Percentiles rank a stretch among this genome's conserved stretches.
Evolutionary conservation across 2,888 invertebrate species (phyloP).

Genomic region (Heteromurus nitidus): DNA sequence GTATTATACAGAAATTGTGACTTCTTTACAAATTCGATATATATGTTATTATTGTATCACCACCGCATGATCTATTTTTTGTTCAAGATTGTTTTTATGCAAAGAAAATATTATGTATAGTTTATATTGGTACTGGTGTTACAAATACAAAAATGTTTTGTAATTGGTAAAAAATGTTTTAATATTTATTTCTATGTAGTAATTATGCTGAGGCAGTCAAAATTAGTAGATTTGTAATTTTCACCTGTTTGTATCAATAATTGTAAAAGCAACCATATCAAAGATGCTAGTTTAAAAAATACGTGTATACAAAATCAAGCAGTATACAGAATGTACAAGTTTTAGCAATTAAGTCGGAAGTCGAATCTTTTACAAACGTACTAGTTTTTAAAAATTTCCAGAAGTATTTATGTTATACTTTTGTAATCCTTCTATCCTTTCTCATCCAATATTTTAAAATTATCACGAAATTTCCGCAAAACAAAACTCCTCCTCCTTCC

Average conservation of each 20-base stretch:
- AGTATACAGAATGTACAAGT: conserved; percentile 62
- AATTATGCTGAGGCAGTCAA: too few relatives aligned
- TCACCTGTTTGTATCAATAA: background rate
- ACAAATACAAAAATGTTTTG: conserved; percentile 51
- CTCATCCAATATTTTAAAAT: background rate
- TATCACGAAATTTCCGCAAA: conserved; percentile 1
- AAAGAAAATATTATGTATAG: conserved; percentile 10
- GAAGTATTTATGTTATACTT: conserved; percentile 58
- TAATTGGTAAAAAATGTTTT: conserved; percentile 47
- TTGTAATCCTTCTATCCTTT: conserved; percentile 36
- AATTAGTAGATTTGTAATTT: too few relatives aligned
- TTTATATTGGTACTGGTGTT: conserved; percentile 48
- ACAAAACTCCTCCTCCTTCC: background rate
- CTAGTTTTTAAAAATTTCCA: conserved; percentile 39
- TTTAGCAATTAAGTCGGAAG: conserved; percentile 42
- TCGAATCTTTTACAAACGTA: conserved; percentile 56
- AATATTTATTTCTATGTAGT: too few relatives aligned
- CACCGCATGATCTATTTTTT: background rate
- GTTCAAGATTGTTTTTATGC: background rate
- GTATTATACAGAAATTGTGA: conserved; percentile 52
- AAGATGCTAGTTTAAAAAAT: conserved; percentile 56
- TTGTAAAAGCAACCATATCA: conserved; percentile 55
- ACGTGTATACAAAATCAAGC: conserved; percentile 61
- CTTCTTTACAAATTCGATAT: conserved; percentile 33
- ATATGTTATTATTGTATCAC: conserved; percentile 29